Conservation (phyloP, 2,113 vertebrate species). For the Chionomys nivalis region DNA sequence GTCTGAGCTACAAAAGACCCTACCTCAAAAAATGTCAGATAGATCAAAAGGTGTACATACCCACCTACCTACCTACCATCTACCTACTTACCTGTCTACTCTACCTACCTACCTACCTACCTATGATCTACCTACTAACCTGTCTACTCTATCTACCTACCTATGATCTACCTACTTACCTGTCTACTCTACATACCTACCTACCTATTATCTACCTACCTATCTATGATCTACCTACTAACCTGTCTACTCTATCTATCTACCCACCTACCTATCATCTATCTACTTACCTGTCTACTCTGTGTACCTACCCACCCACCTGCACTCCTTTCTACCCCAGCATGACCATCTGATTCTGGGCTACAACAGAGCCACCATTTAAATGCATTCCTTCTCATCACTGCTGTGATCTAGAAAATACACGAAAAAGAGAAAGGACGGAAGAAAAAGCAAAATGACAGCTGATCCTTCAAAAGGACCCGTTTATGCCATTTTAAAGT, state of each 20-base stretch:
- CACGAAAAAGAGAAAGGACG: neutral
- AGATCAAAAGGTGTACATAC: too few relatives aligned
- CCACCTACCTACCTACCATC: too few relatives aligned
- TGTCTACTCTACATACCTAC: neutral
- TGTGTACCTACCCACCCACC: neutral
- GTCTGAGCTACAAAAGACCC: neutral
- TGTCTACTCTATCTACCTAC: too few relatives aligned
- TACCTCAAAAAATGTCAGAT: neutral
- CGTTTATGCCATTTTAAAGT: slow-evolving; percentile 14
- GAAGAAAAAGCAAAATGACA: neutral
- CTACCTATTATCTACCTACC: too few relatives aligned
- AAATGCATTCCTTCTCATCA: neutral
- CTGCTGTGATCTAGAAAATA: neutral
- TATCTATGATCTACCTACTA: too few relatives aligned
- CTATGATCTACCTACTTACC: neutral
- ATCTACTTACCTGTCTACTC: neutral
- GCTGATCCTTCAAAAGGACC: neutral
- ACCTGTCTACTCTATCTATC: too few relatives aligned
- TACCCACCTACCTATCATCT: too few relatives aligned
- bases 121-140: too few relatives aligned
- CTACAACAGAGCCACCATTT: neutral
- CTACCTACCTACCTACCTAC: too few relatives aligned
- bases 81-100: neutral
- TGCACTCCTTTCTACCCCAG: neutral
- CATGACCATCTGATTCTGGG: neutral